Evolutionary conservation across 2,797 vertebrate genomes (phyloP), one percentile per base, ranked within the genome.

Genomic region (Pseudochirops cupreus): DNA sequence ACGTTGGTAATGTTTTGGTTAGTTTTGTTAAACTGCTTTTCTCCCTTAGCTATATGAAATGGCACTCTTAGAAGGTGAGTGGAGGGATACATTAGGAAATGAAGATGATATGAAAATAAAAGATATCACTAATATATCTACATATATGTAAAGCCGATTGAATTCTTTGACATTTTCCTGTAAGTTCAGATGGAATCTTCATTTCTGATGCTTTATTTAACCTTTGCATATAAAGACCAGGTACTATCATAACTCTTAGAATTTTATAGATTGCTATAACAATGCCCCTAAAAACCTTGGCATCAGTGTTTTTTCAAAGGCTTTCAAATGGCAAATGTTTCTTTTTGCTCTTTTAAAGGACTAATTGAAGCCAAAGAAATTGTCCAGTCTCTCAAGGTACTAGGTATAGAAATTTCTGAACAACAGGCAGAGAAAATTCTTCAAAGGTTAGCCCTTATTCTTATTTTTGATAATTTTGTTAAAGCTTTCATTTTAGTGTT

Each of bases 401-500:
- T 99, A 98, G 99, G 99, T n/a, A 92, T 99, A 98, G 96, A 98
- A 82, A 98, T 99, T 98, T 99, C 98, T 96, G 98, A 98, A 96
- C 98, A 99, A 91, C 99, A 99, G 91, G 99, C 99, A 29, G 94
- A 99, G 90, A 99, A 98, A 98, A 99, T 99, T 98, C 99, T 99
- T 55, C 98, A 99, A 95, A 99, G 99, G 99, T 99, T 95, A 98
- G 98, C 7, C 92, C 50, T 95, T 97, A 91, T 0, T 67, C 28
- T 92, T 95, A n/a, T 95, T 97, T 96, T 90, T 97, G 91, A 54
- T 33, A 95, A 29, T 92, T 92, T 59, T 56, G 46, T 62, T 93
- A 46, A 74, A 82, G 18, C n/a, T 96, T 97, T 82, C 92, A 74
- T 95, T 95, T 96, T 21, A 93, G 94, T 90, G 56, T 50, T 94